Conservation (phyloP, 2,888 invertebrate species). For the Drosophila cracens region DNA sequence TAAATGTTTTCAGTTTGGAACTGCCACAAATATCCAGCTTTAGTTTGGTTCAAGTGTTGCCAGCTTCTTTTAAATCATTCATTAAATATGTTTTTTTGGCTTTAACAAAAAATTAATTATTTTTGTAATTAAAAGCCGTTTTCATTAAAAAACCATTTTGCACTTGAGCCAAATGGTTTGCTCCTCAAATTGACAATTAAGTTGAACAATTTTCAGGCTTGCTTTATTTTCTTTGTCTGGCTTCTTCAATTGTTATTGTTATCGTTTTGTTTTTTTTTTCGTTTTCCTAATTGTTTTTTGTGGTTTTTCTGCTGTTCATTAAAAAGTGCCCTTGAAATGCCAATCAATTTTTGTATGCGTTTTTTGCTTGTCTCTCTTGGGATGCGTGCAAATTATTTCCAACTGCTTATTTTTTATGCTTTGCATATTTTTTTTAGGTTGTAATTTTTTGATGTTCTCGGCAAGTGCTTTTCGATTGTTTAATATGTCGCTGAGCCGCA, state of each 20-base stretch:
- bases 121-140: not conserved
- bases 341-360: conserved; percentile 59
- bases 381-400: not conserved
- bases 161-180: not conserved
- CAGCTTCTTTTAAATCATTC: not conserved
- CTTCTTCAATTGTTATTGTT: not conserved
- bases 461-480: conserved; percentile 75
- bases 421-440: conserved; percentile 7
- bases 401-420: conserved; percentile 14
- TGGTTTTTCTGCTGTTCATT: conserved; percentile 65
- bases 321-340: conserved; percentile 74
- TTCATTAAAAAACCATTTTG: not conserved
- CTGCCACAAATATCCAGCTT: no score
- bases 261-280: not conserved
- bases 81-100: not conserved
- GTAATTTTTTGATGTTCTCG: conserved; percentile 41
- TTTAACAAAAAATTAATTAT: not conserved
- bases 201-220: not conserved
- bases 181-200: not conserved
- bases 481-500: conserved; percentile 74
- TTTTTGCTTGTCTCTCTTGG: not conserved
- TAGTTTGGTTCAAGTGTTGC: not conserved
- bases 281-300: not conserved
- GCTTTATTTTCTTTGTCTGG: not conserved
- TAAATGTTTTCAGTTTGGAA: not conserved